These are phyloP conservation scores for Villa cingulata DNA, from an alignment of 2,888 invertebrate genomes.

Conservation along the genomic window DNA sequence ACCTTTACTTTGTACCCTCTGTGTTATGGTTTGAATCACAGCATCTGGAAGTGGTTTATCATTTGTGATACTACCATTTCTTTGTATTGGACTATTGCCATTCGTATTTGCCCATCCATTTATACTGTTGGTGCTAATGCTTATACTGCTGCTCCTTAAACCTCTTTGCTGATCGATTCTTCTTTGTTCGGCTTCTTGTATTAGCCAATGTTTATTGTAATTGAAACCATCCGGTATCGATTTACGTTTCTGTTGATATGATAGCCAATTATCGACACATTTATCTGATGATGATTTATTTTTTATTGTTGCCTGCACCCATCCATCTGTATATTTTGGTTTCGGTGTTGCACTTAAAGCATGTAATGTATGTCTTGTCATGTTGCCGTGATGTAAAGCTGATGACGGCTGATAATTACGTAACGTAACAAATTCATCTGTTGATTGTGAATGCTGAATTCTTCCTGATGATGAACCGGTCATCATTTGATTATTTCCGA, in stretches of 20 bases:
- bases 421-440: slow-evolving; percentile 40
- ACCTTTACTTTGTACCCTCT: slow-evolving; percentile 50
- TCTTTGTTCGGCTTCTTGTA: slow-evolving; percentile 82
- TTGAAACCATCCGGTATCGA: slow-evolving; percentile 47
- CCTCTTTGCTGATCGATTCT: slow-evolving; percentile 49
- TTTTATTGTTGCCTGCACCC: slow-evolving; percentile 29
- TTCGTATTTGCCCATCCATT: background rate
- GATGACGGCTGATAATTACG: slow-evolving; percentile 38
- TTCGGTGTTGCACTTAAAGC: slow-evolving; percentile 64
- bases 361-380: slow-evolving; percentile 56
- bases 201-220: slow-evolving; percentile 81
- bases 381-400: slow-evolving; percentile 39
- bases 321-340: slow-evolving; percentile 49
- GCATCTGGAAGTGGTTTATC: slow-evolving; percentile 56
- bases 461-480: slow-evolving; percentile 1
- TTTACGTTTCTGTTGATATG: slow-evolving; percentile 55
- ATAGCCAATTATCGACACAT: slow-evolving; percentile 36
- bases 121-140: background rate
- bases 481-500: slow-evolving; percentile 4
- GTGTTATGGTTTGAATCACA: slow-evolving; percentile 54
- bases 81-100: slow-evolving; percentile 30
- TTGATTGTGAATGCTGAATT: slow-evolving; percentile 35
- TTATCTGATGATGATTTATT: slow-evolving; percentile 16
- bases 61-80: slow-evolving; percentile 31
- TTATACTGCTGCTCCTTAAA: slow-evolving; percentile 5